These are phyloP conservation scores for Chlorodrepanis virens DNA, from an alignment of 2,113 vertebrate genomes.

Conservation along the genomic window DNA sequence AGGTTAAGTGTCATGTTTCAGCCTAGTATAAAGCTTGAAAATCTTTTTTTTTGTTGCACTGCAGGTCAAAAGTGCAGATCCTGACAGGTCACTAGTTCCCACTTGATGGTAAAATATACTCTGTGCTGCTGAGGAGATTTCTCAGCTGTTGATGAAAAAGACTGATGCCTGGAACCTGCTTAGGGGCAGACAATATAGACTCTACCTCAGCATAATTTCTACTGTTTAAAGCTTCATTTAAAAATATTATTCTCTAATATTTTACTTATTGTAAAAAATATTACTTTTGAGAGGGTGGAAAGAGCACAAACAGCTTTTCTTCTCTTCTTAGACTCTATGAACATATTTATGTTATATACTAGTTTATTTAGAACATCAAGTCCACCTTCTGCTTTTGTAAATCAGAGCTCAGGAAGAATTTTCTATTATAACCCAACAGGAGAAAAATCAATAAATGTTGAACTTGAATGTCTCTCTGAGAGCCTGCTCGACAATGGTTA, in stretches of 20 bases:
- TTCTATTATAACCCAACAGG: neutral
- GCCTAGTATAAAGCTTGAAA: neutral
- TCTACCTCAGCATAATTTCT: neutral
- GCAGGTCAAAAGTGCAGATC: conserved; percentile 14
- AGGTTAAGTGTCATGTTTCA: neutral
- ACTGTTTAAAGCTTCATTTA: neutral
- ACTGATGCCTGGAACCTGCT: neutral
- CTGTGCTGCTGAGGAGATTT: neutral
- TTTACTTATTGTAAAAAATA: neutral
- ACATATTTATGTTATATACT: neutral
- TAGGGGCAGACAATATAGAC: neutral
- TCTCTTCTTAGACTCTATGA: neutral
- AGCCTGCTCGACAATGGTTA: neutral
- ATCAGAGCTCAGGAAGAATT: conserved; percentile 11
- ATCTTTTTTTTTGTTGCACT: neutral
- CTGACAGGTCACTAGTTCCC: neutral
- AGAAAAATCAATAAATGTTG: conserved; percentile 35
- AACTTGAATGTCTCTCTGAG: neutral
- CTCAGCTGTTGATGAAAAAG: neutral
- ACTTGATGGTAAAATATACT: neutral
- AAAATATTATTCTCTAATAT: neutral
- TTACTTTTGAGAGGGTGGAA: neutral
- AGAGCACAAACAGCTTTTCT: neutral
- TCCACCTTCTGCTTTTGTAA: neutral
- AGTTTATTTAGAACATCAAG: neutral